A percentile compares a stretch with the other conserved stretches of the same genome.
Conservation (phyloP, 2,797 vertebrate genomes). For the Hoplostethus atlanticus region DNA sequence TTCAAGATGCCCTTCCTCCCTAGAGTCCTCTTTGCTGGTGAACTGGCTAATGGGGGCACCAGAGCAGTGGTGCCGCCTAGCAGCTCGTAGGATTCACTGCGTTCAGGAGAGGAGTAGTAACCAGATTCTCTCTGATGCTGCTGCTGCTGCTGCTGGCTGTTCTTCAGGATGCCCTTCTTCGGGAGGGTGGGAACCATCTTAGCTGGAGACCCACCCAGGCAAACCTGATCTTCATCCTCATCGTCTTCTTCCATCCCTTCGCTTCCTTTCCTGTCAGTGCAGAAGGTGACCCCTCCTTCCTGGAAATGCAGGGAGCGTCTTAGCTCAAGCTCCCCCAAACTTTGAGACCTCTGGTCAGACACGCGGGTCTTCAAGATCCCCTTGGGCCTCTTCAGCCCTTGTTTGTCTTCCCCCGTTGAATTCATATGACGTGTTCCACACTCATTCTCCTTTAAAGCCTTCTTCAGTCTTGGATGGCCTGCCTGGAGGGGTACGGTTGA, state of each 20-base stretch:
- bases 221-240: conserved; percentile 63
- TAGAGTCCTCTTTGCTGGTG: conserved; percentile 74
- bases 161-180: conserved; percentile 93
- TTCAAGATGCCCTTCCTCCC: conserved; percentile 91
- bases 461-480: conserved; percentile 87
- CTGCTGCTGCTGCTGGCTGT: conserved; percentile 73
- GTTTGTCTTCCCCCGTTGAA: no score
- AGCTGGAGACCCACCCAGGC: conserved; percentile 64
- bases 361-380: conserved; percentile 89
- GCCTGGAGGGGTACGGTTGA: conserved; percentile 74
- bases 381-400: conserved; percentile 84
- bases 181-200: conserved; percentile 85
- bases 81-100: conserved; percentile 89
- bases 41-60: conserved; percentile 40
- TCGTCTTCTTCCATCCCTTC: conserved; percentile 70
- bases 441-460: conserved; percentile 89
- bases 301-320: conserved; percentile 79
- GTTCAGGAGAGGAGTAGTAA: conserved; percentile 83
- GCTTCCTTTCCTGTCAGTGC: conserved; percentile 75
- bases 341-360: conserved; percentile 88
- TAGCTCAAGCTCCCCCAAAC: conserved; percentile 87
- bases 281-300: conserved; percentile 76
- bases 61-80: conserved; percentile 76
- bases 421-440: no score
- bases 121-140: no score